Evolutionary conservation across 1,140 invertebrate species (phyloP).

Genomic region (Piezodorus guildinii): DNA sequence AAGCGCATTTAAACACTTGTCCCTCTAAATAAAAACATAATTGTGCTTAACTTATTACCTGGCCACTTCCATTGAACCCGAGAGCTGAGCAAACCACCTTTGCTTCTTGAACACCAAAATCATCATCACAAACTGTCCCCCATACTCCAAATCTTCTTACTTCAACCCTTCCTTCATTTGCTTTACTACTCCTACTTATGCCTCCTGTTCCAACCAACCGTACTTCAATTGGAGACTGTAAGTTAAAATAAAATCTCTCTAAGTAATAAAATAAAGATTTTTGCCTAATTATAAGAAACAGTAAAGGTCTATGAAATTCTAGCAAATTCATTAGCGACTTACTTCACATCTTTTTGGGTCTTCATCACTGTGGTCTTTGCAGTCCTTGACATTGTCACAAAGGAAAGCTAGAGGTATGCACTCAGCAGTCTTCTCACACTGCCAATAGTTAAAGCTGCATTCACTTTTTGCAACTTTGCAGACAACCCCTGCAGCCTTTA

Average conservation of each 20-base stretch:
- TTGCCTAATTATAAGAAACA: too few species aligned
- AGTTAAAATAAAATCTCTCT: too few species aligned
- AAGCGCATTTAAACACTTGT: too few species aligned
- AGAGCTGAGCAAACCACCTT: slow-evolving; percentile 50
- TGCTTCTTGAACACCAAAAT: slow-evolving; percentile 53
- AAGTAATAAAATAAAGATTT: too few species aligned
- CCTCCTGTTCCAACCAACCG: slow-evolving; percentile 40
- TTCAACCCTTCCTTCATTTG: slow-evolving; percentile 54
- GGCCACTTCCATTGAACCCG: slow-evolving; percentile 45
- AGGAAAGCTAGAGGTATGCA: slow-evolving; percentile 52
- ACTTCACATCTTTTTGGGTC: slow-evolving; percentile 45
- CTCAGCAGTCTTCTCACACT: slow-evolving; percentile 45
- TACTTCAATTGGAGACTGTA: slow-evolving; percentile 43
- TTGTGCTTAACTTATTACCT: slow-evolving; percentile 28
- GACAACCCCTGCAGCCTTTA: slow-evolving; percentile 46
- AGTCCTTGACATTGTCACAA: slow-evolving; percentile 58
- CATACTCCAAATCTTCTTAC: slow-evolving; percentile 55
- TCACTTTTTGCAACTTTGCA: slow-evolving; percentile 43
- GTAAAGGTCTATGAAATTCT: neutral
- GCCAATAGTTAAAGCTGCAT: slow-evolving; percentile 50
- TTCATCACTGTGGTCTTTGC: slow-evolving; percentile 58
- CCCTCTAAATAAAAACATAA: too few species aligned
- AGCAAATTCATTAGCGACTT: slow-evolving; percentile 25
- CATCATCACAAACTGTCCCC: slow-evolving; percentile 70
- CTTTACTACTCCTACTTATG: slow-evolving; percentile 38